phyloP scores from a whole-genome alignment of 2,888 invertebrate genomes.

The Lasioglossum calceatum region DNA sequence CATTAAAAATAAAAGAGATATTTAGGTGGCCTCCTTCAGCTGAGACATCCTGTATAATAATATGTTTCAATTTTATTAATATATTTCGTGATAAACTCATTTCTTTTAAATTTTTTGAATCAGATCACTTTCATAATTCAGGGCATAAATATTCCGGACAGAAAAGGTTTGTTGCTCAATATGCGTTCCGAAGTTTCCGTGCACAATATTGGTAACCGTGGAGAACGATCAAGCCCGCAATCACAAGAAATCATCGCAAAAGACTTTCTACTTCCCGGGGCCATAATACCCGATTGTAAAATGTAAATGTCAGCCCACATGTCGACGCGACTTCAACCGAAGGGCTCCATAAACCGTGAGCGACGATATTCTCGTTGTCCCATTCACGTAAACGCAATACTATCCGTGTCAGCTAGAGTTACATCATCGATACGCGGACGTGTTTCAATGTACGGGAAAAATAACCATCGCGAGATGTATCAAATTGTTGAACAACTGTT shows the following conservation, averaged over 20 bases:
- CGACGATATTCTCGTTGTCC: slow-evolving; percentile 22
- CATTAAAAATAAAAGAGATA: too few relatives aligned
- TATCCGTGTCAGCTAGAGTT: slow-evolving; percentile 8
- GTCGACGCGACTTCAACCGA: slow-evolving; percentile 43
- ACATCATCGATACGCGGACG: neutral
- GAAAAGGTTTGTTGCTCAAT: too few relatives aligned
- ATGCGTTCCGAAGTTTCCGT: neutral
- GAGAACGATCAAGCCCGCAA: slow-evolving; percentile 7
- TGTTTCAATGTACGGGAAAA: neutral
- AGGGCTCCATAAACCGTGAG: slow-evolving; percentile 34
- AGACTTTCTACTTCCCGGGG: slow-evolving; percentile 46
- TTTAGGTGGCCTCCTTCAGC: too few relatives aligned
- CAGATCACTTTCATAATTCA: too few relatives aligned
- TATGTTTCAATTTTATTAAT: too few relatives aligned
- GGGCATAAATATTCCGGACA: too few relatives aligned
- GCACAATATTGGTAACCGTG: neutral
- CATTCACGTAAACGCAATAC: slow-evolving; percentile 18
- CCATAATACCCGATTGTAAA: slow-evolving; percentile 31
- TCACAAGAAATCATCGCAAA: slow-evolving; percentile 33
- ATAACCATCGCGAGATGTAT: neutral
- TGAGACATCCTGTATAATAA: too few relatives aligned
- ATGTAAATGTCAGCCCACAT: slow-evolving; percentile 50
- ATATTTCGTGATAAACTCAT: too few relatives aligned
- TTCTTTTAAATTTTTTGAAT: too few relatives aligned
- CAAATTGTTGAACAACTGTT: neutral